A percentile compares a stretch with the other conserved stretches of the same genome.
phyloP scores from a whole-genome alignment of 2,797 vertebrate species.

The Sarcoramphus papa region DNA sequence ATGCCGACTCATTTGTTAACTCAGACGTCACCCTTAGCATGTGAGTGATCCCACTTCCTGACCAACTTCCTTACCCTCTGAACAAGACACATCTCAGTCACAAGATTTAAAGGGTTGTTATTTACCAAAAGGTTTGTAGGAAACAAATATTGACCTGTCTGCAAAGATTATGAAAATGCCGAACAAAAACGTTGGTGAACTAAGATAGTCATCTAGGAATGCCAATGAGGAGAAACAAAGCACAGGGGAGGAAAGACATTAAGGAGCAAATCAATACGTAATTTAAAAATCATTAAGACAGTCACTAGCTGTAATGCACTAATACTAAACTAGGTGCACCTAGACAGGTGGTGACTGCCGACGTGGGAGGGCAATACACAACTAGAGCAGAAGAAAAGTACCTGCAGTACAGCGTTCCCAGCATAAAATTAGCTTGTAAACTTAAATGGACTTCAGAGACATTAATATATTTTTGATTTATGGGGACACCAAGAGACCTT shows the following conservation, averaged over 20 bases:
- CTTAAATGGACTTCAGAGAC: background rate
- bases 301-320: background rate
- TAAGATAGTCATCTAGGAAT: background rate
- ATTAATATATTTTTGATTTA: background rate
- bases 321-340: background rate
- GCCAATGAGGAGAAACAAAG: background rate
- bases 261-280: slow-evolving; percentile 13
- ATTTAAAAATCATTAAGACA: slow-evolving; percentile 22
- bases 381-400: background rate
- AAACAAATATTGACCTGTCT: background rate
- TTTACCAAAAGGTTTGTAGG: background rate
- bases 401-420: background rate
- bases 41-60: background rate
- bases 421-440: background rate
- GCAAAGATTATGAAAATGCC: background rate
- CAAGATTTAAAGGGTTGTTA: background rate
- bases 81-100: background rate
- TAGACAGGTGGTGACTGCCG: background rate
- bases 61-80: background rate
- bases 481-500: background rate
- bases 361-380: background rate
- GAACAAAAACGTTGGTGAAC: background rate
- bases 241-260: background rate
- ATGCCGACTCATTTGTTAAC: background rate
- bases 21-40: background rate